Conservation (phyloP, 1,140 invertebrate genomes). For the Acyrthosiphon pisum region DNA sequence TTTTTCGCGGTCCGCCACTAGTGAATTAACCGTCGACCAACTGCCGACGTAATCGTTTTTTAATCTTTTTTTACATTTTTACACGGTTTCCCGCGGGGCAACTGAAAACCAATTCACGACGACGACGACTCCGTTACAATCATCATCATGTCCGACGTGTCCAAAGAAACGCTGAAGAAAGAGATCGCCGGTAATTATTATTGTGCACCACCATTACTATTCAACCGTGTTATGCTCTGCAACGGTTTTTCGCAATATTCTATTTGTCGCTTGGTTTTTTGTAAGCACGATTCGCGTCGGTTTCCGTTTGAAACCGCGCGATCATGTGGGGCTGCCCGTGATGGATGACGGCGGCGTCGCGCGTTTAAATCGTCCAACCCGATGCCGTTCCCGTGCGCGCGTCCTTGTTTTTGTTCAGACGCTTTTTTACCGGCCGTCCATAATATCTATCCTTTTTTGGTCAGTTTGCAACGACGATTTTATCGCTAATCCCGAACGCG, state of each 20-base stretch:
- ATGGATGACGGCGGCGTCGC: not conserved
- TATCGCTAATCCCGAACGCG: not conserved
- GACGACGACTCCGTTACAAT: not conserved
- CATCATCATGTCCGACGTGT: constrained; percentile 71
- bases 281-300: not conserved
- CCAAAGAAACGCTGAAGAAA: constrained; percentile 73
- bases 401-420: not conserved
- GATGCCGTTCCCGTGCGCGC: not conserved
- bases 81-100: not conserved
- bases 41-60: not conserved
- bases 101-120: not conserved
- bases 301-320: not conserved
- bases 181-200: constrained; percentile 73
- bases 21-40: not conserved
- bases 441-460: not conserved
- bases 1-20: not conserved
- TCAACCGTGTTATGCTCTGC: not conserved
- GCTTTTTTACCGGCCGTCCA: not conserved
- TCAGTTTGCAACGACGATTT: not conserved
- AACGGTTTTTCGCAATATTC: not conserved
- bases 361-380: not conserved
- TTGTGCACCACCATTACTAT: not conserved
- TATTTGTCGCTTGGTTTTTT: not conserved
- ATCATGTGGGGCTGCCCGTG: not conserved
- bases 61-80: not conserved